Conservation (phyloP, 2,113 vertebrate species). For the Cercopithecus mona region DNA sequence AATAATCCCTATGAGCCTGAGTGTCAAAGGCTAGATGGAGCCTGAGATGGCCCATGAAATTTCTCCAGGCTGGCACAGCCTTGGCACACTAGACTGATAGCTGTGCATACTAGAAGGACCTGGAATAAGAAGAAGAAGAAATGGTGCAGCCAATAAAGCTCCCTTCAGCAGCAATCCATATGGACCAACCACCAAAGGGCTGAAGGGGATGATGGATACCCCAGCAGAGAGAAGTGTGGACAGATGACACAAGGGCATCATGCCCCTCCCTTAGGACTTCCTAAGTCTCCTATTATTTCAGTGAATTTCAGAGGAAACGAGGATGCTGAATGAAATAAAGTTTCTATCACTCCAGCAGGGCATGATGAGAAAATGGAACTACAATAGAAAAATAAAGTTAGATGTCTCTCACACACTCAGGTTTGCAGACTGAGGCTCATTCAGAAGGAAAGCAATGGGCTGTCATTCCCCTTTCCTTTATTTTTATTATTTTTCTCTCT, state of each 20-base stretch:
- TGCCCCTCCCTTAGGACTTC: background rate
- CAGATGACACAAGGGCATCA: rapidly evolving
- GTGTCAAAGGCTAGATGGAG: background rate
- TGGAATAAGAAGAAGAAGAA: background rate
- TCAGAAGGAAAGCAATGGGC: background rate
- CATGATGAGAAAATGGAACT: background rate
- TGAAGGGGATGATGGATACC: too few species aligned
- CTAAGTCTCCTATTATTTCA: background rate
- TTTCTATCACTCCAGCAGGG: background rate
- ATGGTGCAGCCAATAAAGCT: too few species aligned
- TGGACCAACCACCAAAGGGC: too few species aligned
- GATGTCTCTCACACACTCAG: background rate
- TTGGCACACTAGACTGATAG: rapidly evolving
- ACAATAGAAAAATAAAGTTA: background rate
- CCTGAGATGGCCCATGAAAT: rapidly evolving
- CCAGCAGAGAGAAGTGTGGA: rapidly evolving
- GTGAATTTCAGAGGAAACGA: background rate
- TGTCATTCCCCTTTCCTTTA: background rate
- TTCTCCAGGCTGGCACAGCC: background rate
- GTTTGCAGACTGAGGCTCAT: background rate
- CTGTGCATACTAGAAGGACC: too few species aligned
- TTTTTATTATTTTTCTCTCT: background rate
- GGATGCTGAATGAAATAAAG: background rate
- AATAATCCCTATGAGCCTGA: rapidly evolving
- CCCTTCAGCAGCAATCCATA: rapidly evolving